These are phyloP conservation scores for Nemapogon koenigi DNA, from an alignment of 2,888 invertebrate species.

Conservation along the genomic window DNA sequence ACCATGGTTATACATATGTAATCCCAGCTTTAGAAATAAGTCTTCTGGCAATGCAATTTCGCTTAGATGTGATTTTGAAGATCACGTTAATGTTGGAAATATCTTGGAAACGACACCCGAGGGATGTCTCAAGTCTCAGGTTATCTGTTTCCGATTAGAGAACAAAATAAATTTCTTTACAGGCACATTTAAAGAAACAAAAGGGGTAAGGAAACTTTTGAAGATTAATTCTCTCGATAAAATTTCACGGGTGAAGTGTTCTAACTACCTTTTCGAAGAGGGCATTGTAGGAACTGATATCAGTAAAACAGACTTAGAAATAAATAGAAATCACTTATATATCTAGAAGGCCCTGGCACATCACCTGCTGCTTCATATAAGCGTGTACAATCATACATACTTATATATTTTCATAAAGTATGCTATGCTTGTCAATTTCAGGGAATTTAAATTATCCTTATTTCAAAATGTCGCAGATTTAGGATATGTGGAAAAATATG, in stretches of 20 bases:
- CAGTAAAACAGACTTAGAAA: slow-evolving; percentile 26
- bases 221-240: slow-evolving; percentile 61
- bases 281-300: slow-evolving; percentile 33
- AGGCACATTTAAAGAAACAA: slow-evolving; percentile 43
- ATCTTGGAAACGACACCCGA: slow-evolving; percentile 18
- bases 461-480: too few species aligned
- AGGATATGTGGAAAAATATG: background rate
- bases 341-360: too few species aligned
- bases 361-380: too few species aligned
- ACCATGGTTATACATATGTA: too few species aligned
- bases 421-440: too few species aligned
- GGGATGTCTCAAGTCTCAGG: slow-evolving; percentile 25
- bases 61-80: background rate
- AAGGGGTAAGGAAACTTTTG: slow-evolving; percentile 41
- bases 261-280: slow-evolving; percentile 36
- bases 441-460: too few species aligned
- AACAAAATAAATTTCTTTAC: slow-evolving; percentile 43
- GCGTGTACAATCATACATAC: too few species aligned
- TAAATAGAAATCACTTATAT: slow-evolving; percentile 19
- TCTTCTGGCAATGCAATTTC: too few species aligned
- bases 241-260: slow-evolving; percentile 53
- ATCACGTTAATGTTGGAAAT: slow-evolving; percentile 4
- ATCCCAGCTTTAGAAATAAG: too few species aligned
- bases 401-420: too few species aligned
- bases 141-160: slow-evolving; percentile 48